Evolutionary conservation across 2,113 vertebrate genomes (phyloP).

Genomic region (Anolis carolinensis): DNA sequence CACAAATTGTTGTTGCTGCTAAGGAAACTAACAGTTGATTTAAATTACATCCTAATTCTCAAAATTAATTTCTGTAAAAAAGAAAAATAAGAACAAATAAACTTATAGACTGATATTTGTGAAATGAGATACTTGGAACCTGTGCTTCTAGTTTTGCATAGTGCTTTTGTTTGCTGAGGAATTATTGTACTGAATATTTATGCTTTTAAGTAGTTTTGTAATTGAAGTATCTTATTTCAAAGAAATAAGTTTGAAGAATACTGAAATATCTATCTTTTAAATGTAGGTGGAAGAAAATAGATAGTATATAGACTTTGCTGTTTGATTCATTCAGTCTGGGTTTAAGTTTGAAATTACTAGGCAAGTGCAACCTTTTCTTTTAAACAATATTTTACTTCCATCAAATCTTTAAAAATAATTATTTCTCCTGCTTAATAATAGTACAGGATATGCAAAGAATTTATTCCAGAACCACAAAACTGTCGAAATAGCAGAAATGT

Average conservation of each 20-base stretch:
- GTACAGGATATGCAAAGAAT: background rate
- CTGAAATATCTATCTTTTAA: background rate
- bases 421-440: background rate
- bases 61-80: background rate
- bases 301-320: background rate
- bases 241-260: background rate
- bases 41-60: background rate
- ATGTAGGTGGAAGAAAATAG: background rate
- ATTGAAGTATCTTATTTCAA: background rate
- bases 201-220: background rate
- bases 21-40: background rate
- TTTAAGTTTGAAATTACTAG: background rate
- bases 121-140: background rate
- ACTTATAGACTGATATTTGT: background rate
- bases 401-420: background rate
- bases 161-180: background rate
- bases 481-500: background rate
- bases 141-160: background rate
- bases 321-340: background rate
- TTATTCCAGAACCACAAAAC: background rate
- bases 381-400: background rate
- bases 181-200: background rate
- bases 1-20: background rate
- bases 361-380: background rate
- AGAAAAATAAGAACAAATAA: background rate